Evolutionary conservation across 2,888 invertebrate genomes (phyloP).

Genomic region (Limnephilus marmoratus): DNA sequence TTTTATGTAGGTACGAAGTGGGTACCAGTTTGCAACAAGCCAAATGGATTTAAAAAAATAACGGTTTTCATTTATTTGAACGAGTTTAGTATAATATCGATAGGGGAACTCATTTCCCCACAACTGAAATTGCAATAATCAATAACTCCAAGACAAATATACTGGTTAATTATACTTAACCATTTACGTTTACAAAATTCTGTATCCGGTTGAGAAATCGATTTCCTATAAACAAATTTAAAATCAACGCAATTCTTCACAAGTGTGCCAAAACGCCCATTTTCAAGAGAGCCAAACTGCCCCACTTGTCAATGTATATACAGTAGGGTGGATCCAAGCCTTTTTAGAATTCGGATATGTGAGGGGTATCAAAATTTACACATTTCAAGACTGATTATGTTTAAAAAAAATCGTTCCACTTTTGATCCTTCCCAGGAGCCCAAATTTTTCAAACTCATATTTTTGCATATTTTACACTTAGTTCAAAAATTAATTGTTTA

Average conservation of each 20-base stretch:
- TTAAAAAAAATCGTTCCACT: too few species aligned
- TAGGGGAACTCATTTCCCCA: neutral
- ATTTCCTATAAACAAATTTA: neutral
- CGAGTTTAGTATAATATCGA: neutral
- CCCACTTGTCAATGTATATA: neutral
- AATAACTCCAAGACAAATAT: neutral
- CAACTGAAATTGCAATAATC: neutral
- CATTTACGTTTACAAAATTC: neutral
- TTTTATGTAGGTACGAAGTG: too few species aligned
- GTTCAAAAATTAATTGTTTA: too few species aligned
- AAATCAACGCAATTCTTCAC: neutral
- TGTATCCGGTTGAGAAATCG: neutral
- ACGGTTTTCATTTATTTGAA: too few species aligned
- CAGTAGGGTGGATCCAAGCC: neutral
- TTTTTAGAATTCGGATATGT: neutral
- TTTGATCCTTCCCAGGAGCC: too few species aligned
- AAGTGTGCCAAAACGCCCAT: neutral
- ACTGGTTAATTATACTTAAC: neutral
- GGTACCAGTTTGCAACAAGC: too few species aligned
- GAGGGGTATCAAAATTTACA: too few species aligned
- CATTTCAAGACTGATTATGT: too few species aligned
- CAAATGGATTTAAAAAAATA: too few species aligned
- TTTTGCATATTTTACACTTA: too few species aligned
- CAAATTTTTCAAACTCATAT: too few species aligned
- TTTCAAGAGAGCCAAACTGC: neutral